Base-by-base conservation (phyloP, 2,888 invertebrate genomes). In the Lithodes maja region DNA sequence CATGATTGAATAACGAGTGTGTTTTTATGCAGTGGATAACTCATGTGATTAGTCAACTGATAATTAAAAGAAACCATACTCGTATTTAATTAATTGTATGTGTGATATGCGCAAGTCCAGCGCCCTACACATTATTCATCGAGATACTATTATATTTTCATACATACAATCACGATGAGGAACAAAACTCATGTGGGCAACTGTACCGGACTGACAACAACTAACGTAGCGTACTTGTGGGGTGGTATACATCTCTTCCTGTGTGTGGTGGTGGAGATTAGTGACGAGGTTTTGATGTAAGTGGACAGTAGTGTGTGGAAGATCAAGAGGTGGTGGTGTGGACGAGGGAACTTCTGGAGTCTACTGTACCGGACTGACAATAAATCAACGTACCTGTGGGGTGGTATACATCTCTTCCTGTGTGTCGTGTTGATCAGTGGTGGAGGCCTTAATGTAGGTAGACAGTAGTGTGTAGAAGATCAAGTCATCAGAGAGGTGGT, bases 301-400 rank as follows among this genome's bases (percentile, higher is more conserved):
- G 87, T 87, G 83, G 87, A 78, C 0, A 83, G 68, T 15, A 87
- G 83, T 78, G 87, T 78, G 79, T 87, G 87, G 87, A 87, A 87
- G 83, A 87, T 83, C 12, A 87, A 3, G 71, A 71, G 9, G 12
- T 1, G 53, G 79, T 2, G 79, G 54, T n/a, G 87, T 52, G 79
- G 12, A 50, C 9, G 50, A 9, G 3, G 52, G 2, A 53, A 50
- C 33, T 33, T 33, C 49, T 3, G 1, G 9, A 15, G 52, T 61
- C 50, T 33, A 33, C 33, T 33, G 33, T 33, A 33, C 33, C 33
- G 33, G 33, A 33, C 33, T 33, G 33, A 33, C 33, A 33, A 33
- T 0, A 33, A 33, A 0, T 33, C 0, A 0, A 33, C 33, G 0
- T 33, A 87, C 87, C 87, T 87, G 87, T 1, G 87, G 87, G 9